Evolutionary conservation across 2,888 invertebrate genomes (phyloP).

Genomic region (Neocrepidodera transversa): DNA sequence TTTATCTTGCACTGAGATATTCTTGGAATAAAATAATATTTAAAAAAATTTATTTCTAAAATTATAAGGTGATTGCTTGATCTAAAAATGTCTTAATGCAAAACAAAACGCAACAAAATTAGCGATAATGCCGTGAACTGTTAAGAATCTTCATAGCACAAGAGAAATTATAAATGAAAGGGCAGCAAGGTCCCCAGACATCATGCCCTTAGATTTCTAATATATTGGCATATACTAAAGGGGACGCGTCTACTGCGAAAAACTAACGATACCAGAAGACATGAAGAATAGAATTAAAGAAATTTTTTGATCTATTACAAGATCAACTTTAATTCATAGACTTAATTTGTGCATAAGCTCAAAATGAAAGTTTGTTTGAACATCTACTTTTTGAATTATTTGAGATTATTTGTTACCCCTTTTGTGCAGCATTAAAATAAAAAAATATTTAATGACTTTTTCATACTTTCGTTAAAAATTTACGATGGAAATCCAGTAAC

Average conservation of each 20-base stretch:
- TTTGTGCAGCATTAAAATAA: too few relatives aligned
- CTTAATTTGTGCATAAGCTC: background rate
- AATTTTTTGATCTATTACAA: background rate
- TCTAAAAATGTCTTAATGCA: too few relatives aligned
- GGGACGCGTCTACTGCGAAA: background rate
- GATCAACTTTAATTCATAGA: background rate
- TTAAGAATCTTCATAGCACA: too few relatives aligned
- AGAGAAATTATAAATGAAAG: too few relatives aligned
- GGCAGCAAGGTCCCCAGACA: background rate
- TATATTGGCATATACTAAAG: background rate
- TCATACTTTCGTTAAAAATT: too few relatives aligned
- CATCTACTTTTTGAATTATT: background rate
- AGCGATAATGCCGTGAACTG: too few relatives aligned
- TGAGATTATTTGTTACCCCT: too few relatives aligned
- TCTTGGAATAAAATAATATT: background rate
- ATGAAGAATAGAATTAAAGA: background rate
- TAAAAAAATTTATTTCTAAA: too few relatives aligned
- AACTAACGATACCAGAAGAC: constrained; percentile 4
- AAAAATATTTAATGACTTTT: too few relatives aligned
- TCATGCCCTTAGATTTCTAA: background rate
- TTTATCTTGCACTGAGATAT: background rate
- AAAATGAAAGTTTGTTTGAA: background rate
- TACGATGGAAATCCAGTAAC: too few relatives aligned
- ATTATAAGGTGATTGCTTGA: too few relatives aligned
- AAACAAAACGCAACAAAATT: too few relatives aligned